A percentile compares a stretch with the other conserved stretches of the same genome.
These are phyloP conservation scores for Altica lythri DNA, from an alignment of 2,888 invertebrate species.

Conservation along the genomic window DNA sequence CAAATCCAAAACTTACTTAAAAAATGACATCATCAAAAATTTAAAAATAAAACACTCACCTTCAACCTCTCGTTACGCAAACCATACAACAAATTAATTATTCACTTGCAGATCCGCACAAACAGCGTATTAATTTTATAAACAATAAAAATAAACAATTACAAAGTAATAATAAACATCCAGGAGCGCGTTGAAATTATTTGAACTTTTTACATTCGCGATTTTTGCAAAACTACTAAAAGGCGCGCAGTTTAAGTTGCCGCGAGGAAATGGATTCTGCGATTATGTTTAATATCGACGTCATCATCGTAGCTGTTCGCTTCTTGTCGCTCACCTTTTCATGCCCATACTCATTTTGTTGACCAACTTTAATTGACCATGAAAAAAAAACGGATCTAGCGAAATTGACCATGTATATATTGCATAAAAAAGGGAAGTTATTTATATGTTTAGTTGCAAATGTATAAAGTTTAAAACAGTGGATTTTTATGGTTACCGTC, in stretches of 20 bases:
- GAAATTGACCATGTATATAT: slow-evolving; percentile 24
- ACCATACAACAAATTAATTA: background rate
- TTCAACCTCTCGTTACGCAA: slow-evolving; percentile 8
- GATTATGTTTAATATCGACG: slow-evolving; percentile 21
- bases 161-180: background rate
- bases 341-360: slow-evolving; percentile 33
- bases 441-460: no score
- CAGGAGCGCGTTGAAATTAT: background rate
- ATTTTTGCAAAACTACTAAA: slow-evolving; percentile 33
- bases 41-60: slow-evolving; percentile 21
- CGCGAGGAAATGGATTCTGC: slow-evolving; percentile 22
- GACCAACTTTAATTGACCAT: slow-evolving; percentile 39
- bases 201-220: slow-evolving; percentile 26
- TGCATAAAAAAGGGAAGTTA: background rate
- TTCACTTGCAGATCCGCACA: slow-evolving; percentile 1
- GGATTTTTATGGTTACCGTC: no score
- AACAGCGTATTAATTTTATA: background rate
- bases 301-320: slow-evolving; percentile 32
- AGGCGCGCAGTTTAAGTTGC: slow-evolving; percentile 32
- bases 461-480: no score
- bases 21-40: slow-evolving; percentile 13
- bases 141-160: slow-evolving; percentile 11
- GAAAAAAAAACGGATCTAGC: slow-evolving; percentile 29
- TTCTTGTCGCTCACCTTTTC: slow-evolving; percentile 28
- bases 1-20: slow-evolving; percentile 5